These are phyloP conservation scores for Venusia cambrica DNA, from an alignment of 2,888 invertebrate species.

Conservation along the genomic window DNA sequence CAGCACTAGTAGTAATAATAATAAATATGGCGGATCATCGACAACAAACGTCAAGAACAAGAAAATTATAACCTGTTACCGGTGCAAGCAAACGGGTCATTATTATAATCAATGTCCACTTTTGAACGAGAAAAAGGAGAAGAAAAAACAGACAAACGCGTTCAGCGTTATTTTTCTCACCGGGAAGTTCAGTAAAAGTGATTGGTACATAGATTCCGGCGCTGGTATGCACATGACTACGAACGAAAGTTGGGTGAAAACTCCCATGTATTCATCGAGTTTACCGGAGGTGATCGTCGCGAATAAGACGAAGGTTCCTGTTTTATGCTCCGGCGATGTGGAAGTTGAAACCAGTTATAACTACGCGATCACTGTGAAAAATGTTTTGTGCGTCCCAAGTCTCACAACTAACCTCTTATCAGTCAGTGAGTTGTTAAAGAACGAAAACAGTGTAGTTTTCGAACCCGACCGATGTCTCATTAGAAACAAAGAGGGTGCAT, in stretches of 20 bases:
- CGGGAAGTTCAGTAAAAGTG: slow-evolving; percentile 17
- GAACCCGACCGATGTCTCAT: slow-evolving; percentile 6
- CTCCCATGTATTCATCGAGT: neutral
- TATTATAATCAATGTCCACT: neutral
- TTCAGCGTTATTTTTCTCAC: slow-evolving; percentile 28
- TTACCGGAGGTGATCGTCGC: slow-evolving; percentile 26
- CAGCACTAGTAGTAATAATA: neutral
- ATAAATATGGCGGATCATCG: neutral
- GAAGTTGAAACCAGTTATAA: slow-evolving; percentile 21
- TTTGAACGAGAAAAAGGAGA: neutral
- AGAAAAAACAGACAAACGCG: slow-evolving; percentile 13
- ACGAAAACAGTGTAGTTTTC: slow-evolving; percentile 28
- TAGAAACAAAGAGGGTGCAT: neutral
- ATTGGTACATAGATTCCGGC: slow-evolving; percentile 29
- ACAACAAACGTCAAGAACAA: neutral
- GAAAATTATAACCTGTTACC: too few species aligned
- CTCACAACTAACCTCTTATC: slow-evolving; percentile 26
- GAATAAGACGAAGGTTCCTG: slow-evolving; percentile 19
- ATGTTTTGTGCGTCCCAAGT: too few species aligned
- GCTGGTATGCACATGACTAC: slow-evolving; percentile 14
- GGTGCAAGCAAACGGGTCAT: slow-evolving; percentile 4
- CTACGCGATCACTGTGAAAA: slow-evolving; percentile 21
- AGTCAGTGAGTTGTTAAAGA: slow-evolving; percentile 27
- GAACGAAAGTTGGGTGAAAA: slow-evolving; percentile 11
- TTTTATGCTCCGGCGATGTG: slow-evolving; percentile 25